Base-by-base conservation (phyloP, 2,888 invertebrate species). In the Drosophila cognata region DNA sequence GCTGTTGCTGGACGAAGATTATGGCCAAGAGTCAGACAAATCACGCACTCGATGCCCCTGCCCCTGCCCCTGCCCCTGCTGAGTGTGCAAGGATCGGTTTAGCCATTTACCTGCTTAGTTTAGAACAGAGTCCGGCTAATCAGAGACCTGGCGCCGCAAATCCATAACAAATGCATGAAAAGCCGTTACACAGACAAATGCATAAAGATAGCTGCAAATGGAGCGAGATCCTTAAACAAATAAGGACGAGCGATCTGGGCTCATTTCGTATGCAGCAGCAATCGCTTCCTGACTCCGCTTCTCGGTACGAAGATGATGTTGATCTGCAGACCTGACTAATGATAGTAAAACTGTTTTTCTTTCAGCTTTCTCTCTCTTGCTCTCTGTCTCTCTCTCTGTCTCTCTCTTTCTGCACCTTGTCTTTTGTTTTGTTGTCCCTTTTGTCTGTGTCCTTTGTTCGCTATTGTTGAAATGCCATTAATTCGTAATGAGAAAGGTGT, bases 401-500 rank as follows among this genome's bases (percentile, higher is more conserved):
- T 68, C 57, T 72, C 74, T 66, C 58, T 72, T 71, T 71, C 77
- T 75, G 65, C 74, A 76, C 83, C 75, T 74, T 72, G 69, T 43
- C 31, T 41, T 73, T 50, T 77, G 68, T 71, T 73, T 71, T 81
- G 71, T 71, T 65, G 72, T 74, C 53, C 48, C 72, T 35, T 36
- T 66, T 64, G 51, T 74, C 55, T 76, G 48, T 28, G 61, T 64
- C 77, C 68, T 72, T 89, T 80, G 81, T 77, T 60, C 21, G 35
- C 25, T 41, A 50, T 61, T 61, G 58, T 51, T 35, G 64, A 82
- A 79, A 88, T 90, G 74, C 87, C 91, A 91, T 91, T 91, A 91
- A 88, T 91, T 90, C 78, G 89, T 90, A 89, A 90, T 90, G 84
- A 82, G 89, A 89, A 91, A 91, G 90, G 90, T 91, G 91, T 90